phyloP scores from a whole-genome alignment of 2,113 vertebrate genomes.

The Xerus inauris region DNA sequence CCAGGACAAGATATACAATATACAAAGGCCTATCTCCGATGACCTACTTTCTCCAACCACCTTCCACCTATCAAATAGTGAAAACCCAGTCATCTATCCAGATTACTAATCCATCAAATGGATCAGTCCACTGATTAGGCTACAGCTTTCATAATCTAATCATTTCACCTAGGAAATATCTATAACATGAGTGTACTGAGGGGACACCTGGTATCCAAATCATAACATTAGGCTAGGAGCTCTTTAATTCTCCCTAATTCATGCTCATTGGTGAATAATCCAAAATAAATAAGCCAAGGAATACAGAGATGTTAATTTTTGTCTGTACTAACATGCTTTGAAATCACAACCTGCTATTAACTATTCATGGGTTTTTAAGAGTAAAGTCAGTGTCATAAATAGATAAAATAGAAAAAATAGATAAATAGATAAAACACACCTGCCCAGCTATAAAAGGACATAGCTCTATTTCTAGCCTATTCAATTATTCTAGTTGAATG shows the following conservation, averaged over 20 bases:
- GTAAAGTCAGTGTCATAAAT: background rate
- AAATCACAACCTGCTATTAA: background rate
- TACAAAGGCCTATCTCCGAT: no score
- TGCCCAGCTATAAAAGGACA: background rate
- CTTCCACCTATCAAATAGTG: no score
- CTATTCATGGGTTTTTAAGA: background rate
- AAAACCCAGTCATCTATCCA: no score
- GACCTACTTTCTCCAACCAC: no score
- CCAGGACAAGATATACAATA: no score
- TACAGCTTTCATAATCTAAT: no score
- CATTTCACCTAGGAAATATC: no score
- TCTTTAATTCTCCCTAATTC: background rate
- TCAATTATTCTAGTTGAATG: background rate
- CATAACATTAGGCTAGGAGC: background rate
- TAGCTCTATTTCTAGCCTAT: background rate
- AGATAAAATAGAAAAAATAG: background rate
- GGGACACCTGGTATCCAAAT: no score
- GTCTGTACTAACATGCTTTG: background rate
- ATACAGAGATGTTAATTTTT: background rate
- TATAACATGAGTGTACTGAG: no score
- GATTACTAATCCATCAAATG: no score
- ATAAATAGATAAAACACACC: background rate
- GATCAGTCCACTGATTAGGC: no score
- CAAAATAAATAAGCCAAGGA: background rate
- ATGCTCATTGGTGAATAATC: background rate